Conservation (phyloP, 2,113 vertebrate species). For the Lonchura striata region DNA sequence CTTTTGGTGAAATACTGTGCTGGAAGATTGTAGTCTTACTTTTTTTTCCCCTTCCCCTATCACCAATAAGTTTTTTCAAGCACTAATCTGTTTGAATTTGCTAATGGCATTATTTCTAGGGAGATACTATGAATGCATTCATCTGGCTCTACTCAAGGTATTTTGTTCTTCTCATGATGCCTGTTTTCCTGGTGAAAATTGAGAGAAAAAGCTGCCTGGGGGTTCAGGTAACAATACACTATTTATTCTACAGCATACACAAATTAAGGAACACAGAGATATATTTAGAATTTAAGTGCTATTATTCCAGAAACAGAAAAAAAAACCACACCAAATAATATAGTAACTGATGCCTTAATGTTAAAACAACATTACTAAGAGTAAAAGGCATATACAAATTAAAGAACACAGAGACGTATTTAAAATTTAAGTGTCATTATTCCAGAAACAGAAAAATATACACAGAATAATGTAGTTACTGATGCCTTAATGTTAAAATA, state of each 20-base stretch:
- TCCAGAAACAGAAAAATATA: neutral
- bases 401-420: neutral
- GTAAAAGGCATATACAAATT: slow-evolving; percentile 27
- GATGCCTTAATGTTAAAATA: neutral
- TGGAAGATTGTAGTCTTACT: neutral
- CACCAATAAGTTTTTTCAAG: neutral
- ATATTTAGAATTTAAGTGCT: neutral
- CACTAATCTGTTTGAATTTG: neutral
- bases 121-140: neutral
- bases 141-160: neutral
- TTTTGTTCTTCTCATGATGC: neutral
- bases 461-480: neutral
- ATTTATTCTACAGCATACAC: neutral
- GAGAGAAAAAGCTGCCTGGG: neutral
- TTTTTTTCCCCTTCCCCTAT: too few relatives aligned
- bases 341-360: neutral
- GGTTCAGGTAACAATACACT: neutral
- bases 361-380: slow-evolving; percentile 12
- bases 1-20: neutral
- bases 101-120: neutral
- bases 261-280: neutral
- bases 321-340: neutral
- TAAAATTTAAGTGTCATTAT: neutral
- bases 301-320: neutral
- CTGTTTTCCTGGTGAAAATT: neutral